phyloP scores from a whole-genome alignment of 2,797 vertebrate genomes.

The Sphenodon punctatus region DNA sequence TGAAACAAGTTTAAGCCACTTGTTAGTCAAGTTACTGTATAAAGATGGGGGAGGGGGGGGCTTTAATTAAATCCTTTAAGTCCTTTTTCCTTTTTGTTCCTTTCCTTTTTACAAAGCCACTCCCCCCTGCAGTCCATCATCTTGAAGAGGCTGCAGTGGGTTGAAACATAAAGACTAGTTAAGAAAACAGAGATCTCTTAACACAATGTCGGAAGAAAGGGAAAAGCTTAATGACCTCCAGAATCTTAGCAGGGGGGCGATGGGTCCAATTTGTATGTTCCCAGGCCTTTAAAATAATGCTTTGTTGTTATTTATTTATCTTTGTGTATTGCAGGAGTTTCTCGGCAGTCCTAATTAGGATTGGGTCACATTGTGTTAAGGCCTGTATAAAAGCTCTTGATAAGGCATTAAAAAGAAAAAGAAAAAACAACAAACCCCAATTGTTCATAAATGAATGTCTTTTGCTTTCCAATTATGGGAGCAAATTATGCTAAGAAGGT shows the following conservation, averaged over 20 bases:
- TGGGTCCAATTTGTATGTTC: neutral
- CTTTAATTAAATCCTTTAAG: neutral
- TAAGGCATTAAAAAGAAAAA: neutral
- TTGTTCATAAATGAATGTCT: neutral
- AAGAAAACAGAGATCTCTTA: neutral
- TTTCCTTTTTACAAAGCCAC: neutral
- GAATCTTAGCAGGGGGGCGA: too few species aligned
- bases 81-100: neutral
- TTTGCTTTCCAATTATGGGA: neutral
- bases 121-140: neutral
- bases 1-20: neutral
- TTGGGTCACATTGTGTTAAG: neutral
- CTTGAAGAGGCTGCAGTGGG: neutral
- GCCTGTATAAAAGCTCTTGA: neutral
- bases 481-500: neutral
- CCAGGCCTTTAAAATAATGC: neutral
- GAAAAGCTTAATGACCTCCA: neutral
- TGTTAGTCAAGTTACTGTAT: neutral
- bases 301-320: neutral
- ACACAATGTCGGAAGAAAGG: neutral
- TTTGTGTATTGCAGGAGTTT: neutral
- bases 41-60: too few species aligned
- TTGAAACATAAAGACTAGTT: neutral
- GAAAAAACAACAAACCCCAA: too few species aligned
- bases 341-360: rapidly evolving